Evolutionary conservation across 2,113 vertebrate species (phyloP).

Genomic region (Vulpes vulpes): DNA sequence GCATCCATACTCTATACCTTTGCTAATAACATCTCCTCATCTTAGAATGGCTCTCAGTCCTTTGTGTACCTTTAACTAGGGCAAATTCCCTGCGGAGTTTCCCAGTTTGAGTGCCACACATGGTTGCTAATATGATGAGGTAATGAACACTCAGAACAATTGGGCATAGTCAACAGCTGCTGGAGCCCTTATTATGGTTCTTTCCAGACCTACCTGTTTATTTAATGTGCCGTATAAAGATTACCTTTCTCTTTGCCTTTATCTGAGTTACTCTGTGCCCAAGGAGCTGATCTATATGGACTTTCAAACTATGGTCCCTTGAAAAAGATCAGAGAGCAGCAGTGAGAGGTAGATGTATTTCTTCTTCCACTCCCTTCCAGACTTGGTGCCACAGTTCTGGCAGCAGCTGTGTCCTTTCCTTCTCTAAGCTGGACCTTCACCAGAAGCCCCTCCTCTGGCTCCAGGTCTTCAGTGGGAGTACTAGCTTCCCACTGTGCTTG

Average conservation of each 20-base stretch:
- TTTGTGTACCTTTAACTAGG: neutral
- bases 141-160: neutral
- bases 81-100: neutral
- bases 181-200: neutral
- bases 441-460: neutral
- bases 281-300: neutral
- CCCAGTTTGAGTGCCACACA: neutral
- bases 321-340: neutral
- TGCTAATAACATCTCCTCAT: neutral
- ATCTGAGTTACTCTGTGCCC: neutral
- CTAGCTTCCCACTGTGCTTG: neutral
- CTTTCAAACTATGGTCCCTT: neutral
- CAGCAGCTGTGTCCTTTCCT: neutral
- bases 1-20: fast-evolving
- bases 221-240: neutral
- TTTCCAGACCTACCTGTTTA: neutral
- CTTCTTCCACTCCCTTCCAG: neutral
- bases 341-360: neutral
- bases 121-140: neutral
- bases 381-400: neutral
- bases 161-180: neutral
- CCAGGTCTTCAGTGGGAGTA: neutral
- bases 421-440: neutral
- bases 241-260: neutral
- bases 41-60: neutral